phyloP scores from a whole-genome alignment of 2,888 invertebrate genomes.

The Netelia inedita region DNA sequence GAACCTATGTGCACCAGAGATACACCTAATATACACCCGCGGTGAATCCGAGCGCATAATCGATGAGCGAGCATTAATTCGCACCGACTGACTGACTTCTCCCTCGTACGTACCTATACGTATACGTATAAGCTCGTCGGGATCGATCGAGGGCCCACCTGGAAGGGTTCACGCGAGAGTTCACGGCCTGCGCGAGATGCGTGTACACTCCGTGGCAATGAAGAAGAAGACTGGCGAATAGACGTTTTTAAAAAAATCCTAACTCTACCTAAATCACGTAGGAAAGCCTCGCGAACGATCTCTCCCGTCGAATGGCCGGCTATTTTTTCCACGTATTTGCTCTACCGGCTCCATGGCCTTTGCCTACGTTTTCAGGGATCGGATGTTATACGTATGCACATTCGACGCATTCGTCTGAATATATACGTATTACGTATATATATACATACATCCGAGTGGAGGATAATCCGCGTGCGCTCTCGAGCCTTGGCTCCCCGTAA shows the following conservation, averaged over 20 bases:
- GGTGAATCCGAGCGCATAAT: constrained; percentile 77
- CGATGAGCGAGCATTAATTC: constrained; percentile 84
- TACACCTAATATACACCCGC: constrained; percentile 57
- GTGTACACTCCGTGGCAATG: constrained; percentile 44
- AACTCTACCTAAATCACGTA: constrained; percentile 81
- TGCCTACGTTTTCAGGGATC: constrained; percentile 50
- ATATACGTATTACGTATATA: constrained; percentile 25
- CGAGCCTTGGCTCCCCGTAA: constrained; percentile 66
- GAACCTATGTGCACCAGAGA: not conserved
- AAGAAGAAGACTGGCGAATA: constrained; percentile 46
- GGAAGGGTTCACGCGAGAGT: constrained; percentile 75
- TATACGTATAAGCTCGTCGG: constrained; percentile 73
- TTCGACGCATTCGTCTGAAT: constrained; percentile 60
- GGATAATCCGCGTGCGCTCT: constrained; percentile 64
- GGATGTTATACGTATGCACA: constrained; percentile 44
- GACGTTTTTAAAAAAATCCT: constrained; percentile 55
- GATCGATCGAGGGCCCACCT: constrained; percentile 71
- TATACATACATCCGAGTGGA: constrained; percentile 43
- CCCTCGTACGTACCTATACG: constrained; percentile 53
- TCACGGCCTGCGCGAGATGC: constrained; percentile 73
- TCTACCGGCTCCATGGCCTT: constrained; percentile 51
- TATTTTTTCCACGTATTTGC: constrained; percentile 64
- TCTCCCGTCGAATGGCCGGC: constrained; percentile 66
- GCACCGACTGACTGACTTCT: constrained; percentile 80
- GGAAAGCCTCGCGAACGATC: constrained; percentile 63